phyloP scores from a whole-genome alignment of 2,797 vertebrate species.

The Bovichtus diacanthus region DNA sequence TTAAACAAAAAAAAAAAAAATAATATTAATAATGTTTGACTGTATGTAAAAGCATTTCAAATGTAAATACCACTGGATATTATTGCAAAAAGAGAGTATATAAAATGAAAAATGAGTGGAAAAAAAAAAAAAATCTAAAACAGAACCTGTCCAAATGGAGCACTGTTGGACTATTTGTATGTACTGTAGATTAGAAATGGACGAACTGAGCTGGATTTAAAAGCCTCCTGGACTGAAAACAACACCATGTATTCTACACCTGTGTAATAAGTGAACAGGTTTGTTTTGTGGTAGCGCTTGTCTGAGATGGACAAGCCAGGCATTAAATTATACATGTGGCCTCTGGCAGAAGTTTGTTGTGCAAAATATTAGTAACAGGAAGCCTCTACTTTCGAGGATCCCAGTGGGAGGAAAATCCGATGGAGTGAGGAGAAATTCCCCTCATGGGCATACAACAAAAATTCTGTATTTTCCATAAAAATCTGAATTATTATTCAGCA shows the following conservation, averaged over 20 bases:
- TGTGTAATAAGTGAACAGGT: slow-evolving; percentile 54
- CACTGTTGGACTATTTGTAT: slow-evolving; percentile 69
- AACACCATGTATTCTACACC: slow-evolving; percentile 56
- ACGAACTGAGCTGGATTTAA: slow-evolving; percentile 53
- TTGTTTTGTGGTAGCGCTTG: slow-evolving; percentile 56
- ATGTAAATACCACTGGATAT: slow-evolving; percentile 87
- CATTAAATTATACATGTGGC: slow-evolving; percentile 68
- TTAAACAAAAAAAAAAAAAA: slow-evolving; percentile 65
- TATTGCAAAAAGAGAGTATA: slow-evolving; percentile 81
- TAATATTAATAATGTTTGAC: slow-evolving; percentile 75
- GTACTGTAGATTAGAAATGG: slow-evolving; percentile 73
- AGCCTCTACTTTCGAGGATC: slow-evolving; percentile 45
- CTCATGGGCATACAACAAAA: slow-evolving; percentile 34
- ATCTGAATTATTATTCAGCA: slow-evolving; percentile 42
- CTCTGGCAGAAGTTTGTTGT: slow-evolving; percentile 68
- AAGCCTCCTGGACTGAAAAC: slow-evolving; percentile 57
- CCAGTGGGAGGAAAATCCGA: slow-evolving; percentile 61
- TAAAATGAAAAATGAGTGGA: slow-evolving; percentile 50
- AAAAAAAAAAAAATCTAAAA: slow-evolving; percentile 36
- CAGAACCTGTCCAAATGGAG: slow-evolving; percentile 64
- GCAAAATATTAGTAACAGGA: slow-evolving; percentile 60
- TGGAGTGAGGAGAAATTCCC: slow-evolving; percentile 49
- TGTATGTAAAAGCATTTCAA: slow-evolving; percentile 80
- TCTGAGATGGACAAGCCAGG: slow-evolving; percentile 63
- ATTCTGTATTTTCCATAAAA: slow-evolving; percentile 25